Conservation (phyloP, 1,140 invertebrate genomes). For the Aleiodes sp. region DNA sequence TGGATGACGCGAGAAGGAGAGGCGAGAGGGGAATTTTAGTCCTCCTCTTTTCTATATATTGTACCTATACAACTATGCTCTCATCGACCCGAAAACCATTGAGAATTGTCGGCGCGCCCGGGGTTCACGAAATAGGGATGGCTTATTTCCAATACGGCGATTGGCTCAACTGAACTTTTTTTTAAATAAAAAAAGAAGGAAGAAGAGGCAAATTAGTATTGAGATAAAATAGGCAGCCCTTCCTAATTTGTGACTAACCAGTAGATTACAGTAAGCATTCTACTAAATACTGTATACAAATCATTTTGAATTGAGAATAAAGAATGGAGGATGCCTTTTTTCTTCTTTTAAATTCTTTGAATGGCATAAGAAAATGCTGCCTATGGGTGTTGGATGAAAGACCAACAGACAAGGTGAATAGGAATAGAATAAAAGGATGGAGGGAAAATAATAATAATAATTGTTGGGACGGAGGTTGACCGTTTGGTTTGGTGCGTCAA, state of each 20-base stretch:
- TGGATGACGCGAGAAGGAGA: neutral
- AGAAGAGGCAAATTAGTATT: neutral
- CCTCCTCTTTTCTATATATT: neutral
- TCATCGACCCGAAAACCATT: conserved; percentile 20
- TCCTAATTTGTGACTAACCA: conserved; percentile 13
- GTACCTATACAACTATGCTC: neutral
- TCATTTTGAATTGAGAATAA: neutral
- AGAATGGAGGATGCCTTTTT: neutral
- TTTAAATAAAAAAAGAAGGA: neutral
- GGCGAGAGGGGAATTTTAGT: neutral
- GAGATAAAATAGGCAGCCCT: conserved; percentile 18
- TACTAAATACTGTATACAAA: conserved; percentile 13
- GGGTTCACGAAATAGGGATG: conserved; percentile 31
- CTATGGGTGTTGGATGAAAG: conserved; percentile 10
- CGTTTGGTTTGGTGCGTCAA: conserved; percentile 8
- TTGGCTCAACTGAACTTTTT: conserved; percentile 23
- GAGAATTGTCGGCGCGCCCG: conserved; percentile 9
- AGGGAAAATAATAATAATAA: neutral
- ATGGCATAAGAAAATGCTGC: conserved; percentile 10
- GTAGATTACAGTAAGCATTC: neutral
- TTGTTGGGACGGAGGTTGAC: neutral
- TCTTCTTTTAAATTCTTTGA: neutral
- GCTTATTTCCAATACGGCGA: conserved; percentile 34
- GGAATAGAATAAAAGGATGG: neutral
- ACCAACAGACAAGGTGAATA: conserved; percentile 16